Conservation (phyloP, 2,888 invertebrate genomes). For the Toxonevra muliebris region DNA sequence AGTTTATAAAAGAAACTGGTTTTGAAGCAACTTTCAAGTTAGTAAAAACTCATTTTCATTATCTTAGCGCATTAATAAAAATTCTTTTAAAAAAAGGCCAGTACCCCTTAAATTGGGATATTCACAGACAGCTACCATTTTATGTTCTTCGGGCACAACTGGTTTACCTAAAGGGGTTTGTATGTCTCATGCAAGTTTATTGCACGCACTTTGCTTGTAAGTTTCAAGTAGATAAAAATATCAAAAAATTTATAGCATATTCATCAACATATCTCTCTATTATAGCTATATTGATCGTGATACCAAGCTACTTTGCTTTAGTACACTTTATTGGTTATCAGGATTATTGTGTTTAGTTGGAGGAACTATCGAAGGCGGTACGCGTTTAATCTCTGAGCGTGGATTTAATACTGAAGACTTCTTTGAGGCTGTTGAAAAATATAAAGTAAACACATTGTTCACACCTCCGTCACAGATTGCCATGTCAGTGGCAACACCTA, state of each 20-base stretch:
- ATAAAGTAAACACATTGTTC: conserved; percentile 44
- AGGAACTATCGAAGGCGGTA: conserved; percentile 40
- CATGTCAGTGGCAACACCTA: conserved; percentile 39
- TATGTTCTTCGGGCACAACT: conserved; percentile 52
- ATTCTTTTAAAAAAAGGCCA: conserved; percentile 11
- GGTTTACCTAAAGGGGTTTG: conserved; percentile 55
- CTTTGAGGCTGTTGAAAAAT: conserved; percentile 46
- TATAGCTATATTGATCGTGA: background rate
- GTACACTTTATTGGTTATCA: conserved; percentile 50
- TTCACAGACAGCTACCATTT: conserved; percentile 41
- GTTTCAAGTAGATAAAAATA: background rate
- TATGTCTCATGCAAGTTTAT: conserved; percentile 31
- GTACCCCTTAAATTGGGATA: conserved; percentile 29
- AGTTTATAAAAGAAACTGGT: conserved; percentile 22
- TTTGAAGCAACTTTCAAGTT: conserved; percentile 25
- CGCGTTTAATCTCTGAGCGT: conserved; percentile 48
- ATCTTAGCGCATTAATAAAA: background rate
- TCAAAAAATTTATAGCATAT: background rate
- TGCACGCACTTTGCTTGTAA: background rate
- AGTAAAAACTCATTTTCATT: background rate
- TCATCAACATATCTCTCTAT: background rate
- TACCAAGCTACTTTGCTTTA: conserved; percentile 38
- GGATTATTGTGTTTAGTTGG: conserved; percentile 43
- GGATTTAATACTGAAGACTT: conserved; percentile 46
- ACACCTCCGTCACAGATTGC: conserved; percentile 44